These are phyloP conservation scores for Collichthys lucidus DNA, from an alignment of 2,113 vertebrate genomes.

Conservation along the genomic window DNA sequence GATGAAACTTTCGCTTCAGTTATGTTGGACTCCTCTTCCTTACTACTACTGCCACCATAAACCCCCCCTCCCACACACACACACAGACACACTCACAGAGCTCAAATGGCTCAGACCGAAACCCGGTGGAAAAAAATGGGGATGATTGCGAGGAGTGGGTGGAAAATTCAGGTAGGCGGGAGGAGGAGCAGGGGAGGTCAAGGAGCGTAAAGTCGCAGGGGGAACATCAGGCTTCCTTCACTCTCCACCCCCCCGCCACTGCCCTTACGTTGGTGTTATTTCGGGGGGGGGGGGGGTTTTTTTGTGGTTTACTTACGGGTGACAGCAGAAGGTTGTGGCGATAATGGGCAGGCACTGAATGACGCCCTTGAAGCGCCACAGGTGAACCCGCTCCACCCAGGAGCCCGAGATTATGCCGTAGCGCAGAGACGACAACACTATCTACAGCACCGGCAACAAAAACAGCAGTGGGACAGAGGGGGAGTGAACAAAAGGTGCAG, in stretches of 20 bases:
- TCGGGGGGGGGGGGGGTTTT: constrained; percentile 36
- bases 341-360: constrained; percentile 88
- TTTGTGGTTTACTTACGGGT: constrained; percentile 86
- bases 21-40: constrained; percentile 38
- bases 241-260: constrained; percentile 39
- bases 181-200: not conserved
- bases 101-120: constrained; percentile 54
- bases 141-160: constrained; percentile 35
- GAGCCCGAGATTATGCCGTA: constrained; percentile 84
- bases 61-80: constrained; percentile 27
- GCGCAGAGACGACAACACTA: constrained; percentile 84
- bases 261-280: constrained; percentile 46
- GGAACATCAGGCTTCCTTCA: constrained; percentile 43
- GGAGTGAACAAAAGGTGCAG: constrained; percentile 38
- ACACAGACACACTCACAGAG: constrained; percentile 42
- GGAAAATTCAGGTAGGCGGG: constrained; percentile 21
- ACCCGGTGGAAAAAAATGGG: constrained; percentile 49
- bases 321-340: constrained; percentile 90
- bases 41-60: constrained; percentile 65
- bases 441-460: constrained; percentile 76
- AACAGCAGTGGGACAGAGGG: constrained; percentile 52
- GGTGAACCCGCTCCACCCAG: constrained; percentile 83
- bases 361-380: constrained; percentile 85
- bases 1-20: constrained; percentile 10
- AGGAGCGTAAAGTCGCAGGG: constrained; percentile 31